Conservation (phyloP, 2,888 invertebrate species). For the Cetonia aurata region DNA sequence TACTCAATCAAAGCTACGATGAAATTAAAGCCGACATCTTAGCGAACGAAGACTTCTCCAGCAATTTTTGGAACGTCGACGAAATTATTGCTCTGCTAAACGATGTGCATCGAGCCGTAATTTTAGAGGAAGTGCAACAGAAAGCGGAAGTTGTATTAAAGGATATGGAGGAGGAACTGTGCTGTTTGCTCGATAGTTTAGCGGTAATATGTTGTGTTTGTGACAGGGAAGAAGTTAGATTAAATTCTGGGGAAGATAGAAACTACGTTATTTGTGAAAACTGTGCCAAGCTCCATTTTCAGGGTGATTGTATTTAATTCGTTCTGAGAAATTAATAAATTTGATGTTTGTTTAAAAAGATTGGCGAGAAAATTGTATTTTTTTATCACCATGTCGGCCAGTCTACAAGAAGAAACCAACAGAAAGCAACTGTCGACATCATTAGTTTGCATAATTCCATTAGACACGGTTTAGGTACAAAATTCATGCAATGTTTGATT, state of each 20-base stretch:
- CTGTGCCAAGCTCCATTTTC: background rate
- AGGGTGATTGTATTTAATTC: background rate
- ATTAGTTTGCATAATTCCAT: conserved; percentile 1
- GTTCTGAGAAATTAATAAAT: background rate
- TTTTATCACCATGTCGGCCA: background rate
- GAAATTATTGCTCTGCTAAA: background rate
- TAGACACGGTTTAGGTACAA: conserved; percentile 9
- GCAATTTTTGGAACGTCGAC: conserved; percentile 8
- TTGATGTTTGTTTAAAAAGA: background rate
- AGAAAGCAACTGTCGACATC: conserved; percentile 5
- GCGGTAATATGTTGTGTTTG: background rate
- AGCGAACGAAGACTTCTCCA: conserved; percentile 2
- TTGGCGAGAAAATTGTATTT: too few species aligned
- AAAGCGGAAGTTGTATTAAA: background rate
- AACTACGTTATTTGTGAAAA: conserved; percentile 2
- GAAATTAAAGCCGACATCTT: conserved; percentile 12
- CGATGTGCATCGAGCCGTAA: background rate
- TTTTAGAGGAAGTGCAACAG: conserved; percentile 3
- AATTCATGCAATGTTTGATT: conserved; percentile 9
- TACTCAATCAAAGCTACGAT: conserved; percentile 15
- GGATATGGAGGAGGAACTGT: conserved; percentile 9
- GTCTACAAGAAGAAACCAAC: background rate
- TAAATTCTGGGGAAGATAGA: background rate
- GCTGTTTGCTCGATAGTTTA: background rate
- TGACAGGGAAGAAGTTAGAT: background rate